Evolutionary conservation across 2,113 vertebrate genomes (phyloP).

Genomic region (Sigmodon hispidus): DNA sequence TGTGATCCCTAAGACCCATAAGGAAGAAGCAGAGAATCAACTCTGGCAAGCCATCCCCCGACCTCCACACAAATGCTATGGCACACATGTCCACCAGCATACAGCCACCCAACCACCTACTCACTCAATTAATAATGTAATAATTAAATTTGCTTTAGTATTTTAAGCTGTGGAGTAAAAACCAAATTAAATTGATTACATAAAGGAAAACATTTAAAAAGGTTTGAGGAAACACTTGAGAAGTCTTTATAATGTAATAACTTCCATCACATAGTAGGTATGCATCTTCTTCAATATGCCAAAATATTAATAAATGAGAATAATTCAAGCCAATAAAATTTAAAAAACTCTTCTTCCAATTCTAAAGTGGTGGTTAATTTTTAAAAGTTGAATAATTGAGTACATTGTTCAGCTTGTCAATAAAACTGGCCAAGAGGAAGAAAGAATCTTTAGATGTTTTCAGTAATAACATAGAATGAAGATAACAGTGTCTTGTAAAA

Average conservation of each 20-base stretch:
- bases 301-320: background rate
- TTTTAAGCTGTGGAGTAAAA: background rate
- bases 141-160: background rate
- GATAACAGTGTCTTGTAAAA: background rate
- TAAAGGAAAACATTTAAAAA: slow-evolving; percentile 6
- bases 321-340: slow-evolving; percentile 13
- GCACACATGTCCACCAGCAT: background rate
- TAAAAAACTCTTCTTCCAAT: slow-evolving; percentile 11
- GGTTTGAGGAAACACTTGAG: background rate
- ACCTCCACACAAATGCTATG: background rate
- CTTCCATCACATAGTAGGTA: background rate
- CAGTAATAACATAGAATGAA: slow-evolving; percentile 1
- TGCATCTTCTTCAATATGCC: background rate
- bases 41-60: background rate
- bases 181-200: background rate
- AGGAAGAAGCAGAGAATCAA: background rate
- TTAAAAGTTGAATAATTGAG: background rate
- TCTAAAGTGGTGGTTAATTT: background rate
- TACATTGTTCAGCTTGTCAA: slow-evolving; percentile 23
- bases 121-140: background rate
- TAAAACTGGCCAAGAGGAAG: background rate
- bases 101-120: background rate
- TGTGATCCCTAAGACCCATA: background rate
- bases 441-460: background rate
- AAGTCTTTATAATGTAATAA: background rate